Base-by-base conservation (phyloP, 1,140 invertebrate species). In the Drosophila pruinosa region DNA sequence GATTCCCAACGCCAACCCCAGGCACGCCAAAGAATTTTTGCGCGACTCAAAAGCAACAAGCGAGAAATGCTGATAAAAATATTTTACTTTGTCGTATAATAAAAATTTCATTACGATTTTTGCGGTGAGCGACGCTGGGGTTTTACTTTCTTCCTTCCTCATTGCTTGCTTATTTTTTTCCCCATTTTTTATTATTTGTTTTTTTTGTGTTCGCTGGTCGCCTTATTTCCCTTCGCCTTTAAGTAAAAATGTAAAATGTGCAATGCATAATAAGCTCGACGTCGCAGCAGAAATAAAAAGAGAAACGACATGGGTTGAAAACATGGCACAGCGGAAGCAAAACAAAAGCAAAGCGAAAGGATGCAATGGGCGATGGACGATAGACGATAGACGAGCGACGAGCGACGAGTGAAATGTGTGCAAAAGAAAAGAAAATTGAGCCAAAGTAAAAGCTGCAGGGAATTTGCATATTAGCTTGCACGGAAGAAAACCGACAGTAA, bases 91-190 rank as follows among this genome's bases (percentile, higher is more conserved):
- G 83, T 82, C 74, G 82, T 88, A 86, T 82, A 86, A 86, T 86
- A 86, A 86, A 86, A 86, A 86, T 86, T 86, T 86, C 82, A 86
- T 86, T 86, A 86, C 82, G 82, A 86, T 88, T 88, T 86, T 86
- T 86, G 82, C 82, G 82, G 81, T 88, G 74, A 71, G 72, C 68
- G 59, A 48, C 52, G 41, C 41, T 64, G 22, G 24, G 47, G 6
- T 15, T 31, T 50, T 17, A 17, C 54, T 12, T 52, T 39, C 34
- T 78, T 72, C 56, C 14, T 10, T 31, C 24, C 14, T 19, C 31
- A 34, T 50, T 50, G 15, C 15, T 50, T 50, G 6, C 14, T 50
- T 31, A 50, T 50, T 50, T 28, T 28, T 28, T 59, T 12, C 17
- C 26, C 19, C 24, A 10, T 50, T 34, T 43, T 31, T 45, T 38